These are phyloP conservation scores for Myxocyprinus asiaticus DNA, from an alignment of 2,113 vertebrate species.

Conservation along the genomic window DNA sequence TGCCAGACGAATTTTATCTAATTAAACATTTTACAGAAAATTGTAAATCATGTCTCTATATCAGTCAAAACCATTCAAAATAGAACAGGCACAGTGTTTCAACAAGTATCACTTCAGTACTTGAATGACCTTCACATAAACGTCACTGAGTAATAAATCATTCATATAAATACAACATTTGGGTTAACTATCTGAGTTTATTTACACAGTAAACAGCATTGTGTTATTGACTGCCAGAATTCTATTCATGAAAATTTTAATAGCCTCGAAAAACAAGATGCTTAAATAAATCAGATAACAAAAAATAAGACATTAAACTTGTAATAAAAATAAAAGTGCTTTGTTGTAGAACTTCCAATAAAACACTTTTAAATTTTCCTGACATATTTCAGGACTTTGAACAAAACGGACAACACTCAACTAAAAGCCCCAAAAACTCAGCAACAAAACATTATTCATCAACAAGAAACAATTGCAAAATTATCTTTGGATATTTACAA, in stretches of 20 bases:
- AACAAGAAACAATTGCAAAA: no score
- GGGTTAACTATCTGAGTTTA: not conserved
- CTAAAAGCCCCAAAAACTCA: not conserved
- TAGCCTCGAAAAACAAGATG: not conserved
- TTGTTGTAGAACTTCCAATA: not conserved
- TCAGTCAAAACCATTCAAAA: not conserved
- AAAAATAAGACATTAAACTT: not conserved
- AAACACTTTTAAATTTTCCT: not conserved
- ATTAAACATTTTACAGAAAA: not conserved
- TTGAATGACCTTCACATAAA: slow-evolving; percentile 19
- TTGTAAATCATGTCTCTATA: not conserved
- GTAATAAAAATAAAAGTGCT: no score
- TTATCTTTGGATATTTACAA: not conserved
- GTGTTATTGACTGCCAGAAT: no score
- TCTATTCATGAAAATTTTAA: no score
- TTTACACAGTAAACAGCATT: not conserved
- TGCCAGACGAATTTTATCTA: not conserved
- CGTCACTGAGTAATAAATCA: slow-evolving; percentile 9
- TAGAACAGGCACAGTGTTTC: not conserved
- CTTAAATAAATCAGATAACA: not conserved
- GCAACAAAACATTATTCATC: no score
- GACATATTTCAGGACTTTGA: not conserved
- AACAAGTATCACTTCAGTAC: slow-evolving; percentile 11
- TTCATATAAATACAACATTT: slow-evolving; percentile 4
- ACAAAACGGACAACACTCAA: not conserved